phyloP scores from a whole-genome alignment of 2,888 invertebrate genomes.

The Pilophorus perplexus region DNA sequence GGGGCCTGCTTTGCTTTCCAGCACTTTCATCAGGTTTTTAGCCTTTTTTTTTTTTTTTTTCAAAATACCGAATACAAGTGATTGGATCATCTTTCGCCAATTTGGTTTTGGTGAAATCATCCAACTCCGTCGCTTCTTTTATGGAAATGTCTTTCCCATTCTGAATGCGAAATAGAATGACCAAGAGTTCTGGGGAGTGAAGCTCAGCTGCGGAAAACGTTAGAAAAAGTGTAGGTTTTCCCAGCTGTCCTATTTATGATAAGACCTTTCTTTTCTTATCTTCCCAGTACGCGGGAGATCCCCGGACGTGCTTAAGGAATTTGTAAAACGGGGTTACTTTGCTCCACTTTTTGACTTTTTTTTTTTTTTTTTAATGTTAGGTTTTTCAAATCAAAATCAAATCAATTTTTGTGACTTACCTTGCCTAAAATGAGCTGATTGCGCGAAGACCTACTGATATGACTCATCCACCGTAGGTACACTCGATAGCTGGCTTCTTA shows the following conservation, averaged over 20 bases:
- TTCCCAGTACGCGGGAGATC: slow-evolving; percentile 25
- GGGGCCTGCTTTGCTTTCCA: slow-evolving; percentile 43
- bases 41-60: slow-evolving; percentile 25
- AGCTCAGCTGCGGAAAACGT: slow-evolving; percentile 32
- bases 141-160: background rate
- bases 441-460: too few species aligned
- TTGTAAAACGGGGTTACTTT: too few species aligned
- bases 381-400: too few species aligned
- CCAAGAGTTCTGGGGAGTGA: slow-evolving; percentile 22
- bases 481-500: too few species aligned
- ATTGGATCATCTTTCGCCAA: slow-evolving; percentile 27
- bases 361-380: too few species aligned
- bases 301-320: slow-evolving; percentile 22
- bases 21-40: slow-evolving; percentile 37
- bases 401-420: too few species aligned
- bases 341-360: too few species aligned
- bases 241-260: slow-evolving; percentile 22
- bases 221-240: slow-evolving; percentile 24
- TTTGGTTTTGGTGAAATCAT: slow-evolving; percentile 24
- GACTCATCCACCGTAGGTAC: too few species aligned
- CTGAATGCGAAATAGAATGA: slow-evolving; percentile 7
- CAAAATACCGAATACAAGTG: slow-evolving; percentile 28
- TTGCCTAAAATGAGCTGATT: too few species aligned
- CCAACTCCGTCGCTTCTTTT: slow-evolving; percentile 4
- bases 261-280: slow-evolving; percentile 16